Evolutionary conservation across 2,888 invertebrate genomes (phyloP), one percentile per base, ranked within the genome.

Genomic region (Meliscaeva auricollis): DNA sequence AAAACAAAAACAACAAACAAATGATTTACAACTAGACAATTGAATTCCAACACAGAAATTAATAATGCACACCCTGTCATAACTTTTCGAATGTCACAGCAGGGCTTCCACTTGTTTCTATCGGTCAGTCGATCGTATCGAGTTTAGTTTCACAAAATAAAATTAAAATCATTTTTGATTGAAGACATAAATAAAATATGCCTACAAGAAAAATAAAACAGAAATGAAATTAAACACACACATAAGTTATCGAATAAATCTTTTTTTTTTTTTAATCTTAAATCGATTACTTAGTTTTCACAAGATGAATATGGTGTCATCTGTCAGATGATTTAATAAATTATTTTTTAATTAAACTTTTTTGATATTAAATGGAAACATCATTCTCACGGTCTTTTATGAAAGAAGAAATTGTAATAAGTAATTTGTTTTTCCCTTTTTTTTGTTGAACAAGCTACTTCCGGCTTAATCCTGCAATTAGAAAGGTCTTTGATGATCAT

Each of bases 31-130:
- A 6, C 17, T 35, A 17, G 56, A 35, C 35, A 56, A 56, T 56
- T 56, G 56, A 56, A 35, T 56, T 56, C 20, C 56, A 35, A 56
- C 35, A 35, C 13, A 20, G 2, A 56, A 56, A 56, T 56, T 35
- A 56, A 56, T 20, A 56, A 56, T 56, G 56, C 56, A 56, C 56
- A 35, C 56, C 56, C 35, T 56, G 32, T 35, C 56, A 56, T 56
- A 56, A 35, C 35, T 56, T 56, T 35, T 56, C 35, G 4, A 20
- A 56, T 35, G 17, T 56, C 56, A 17, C 56, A 56, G 56, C 56
- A 35, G 15, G 56, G 17, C 13, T 32, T 56, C 54, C n/a, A n/a
- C n/a, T n/a, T 15, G 5, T 41, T 41, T 26, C 15, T n/a, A n/a
- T n/a, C n/a, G n/a, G n/a, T n/a, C n/a, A n/a, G 6, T 17, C 2